Percentiles rank a stretch among this genome's conserved stretches.
These are phyloP conservation scores for Polydrusus cervinus DNA, from an alignment of 2,888 invertebrate genomes.

Conservation along the genomic window DNA sequence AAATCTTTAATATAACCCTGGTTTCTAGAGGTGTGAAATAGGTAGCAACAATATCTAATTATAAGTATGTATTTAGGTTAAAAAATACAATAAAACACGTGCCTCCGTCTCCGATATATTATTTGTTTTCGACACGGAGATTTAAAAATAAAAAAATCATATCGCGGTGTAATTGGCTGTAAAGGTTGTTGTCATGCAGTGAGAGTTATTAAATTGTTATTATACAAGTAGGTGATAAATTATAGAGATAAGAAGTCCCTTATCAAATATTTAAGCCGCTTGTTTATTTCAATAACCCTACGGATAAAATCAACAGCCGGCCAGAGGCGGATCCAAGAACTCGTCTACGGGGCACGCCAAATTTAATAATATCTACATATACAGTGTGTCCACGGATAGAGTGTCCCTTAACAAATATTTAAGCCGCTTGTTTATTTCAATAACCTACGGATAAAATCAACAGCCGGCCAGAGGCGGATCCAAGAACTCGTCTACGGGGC, in stretches of 20 bases:
- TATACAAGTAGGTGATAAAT: conserved; percentile 27
- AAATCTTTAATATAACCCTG: no score
- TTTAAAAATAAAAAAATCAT: not conserved
- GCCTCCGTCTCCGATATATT: not conserved
- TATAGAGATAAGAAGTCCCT: conserved; percentile 22
- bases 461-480: not conserved
- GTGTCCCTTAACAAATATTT: no score
- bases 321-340: not conserved
- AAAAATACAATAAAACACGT: not conserved
- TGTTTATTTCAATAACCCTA: conserved; percentile 17
- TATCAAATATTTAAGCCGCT: conserved; percentile 23
- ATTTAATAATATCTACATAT: no score
- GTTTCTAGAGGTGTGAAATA: no score
- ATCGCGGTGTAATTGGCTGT: not conserved
- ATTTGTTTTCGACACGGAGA: not conserved
- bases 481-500: no score
- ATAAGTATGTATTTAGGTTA: not conserved
- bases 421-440: no score
- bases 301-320: conserved; percentile 3
- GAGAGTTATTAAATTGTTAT: conserved; percentile 15
- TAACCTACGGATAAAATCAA: conserved; percentile 5
- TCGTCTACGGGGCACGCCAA: no score
- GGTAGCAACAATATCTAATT: no score
- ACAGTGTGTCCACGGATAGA: no score
- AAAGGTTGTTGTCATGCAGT: conserved; percentile 42